Evolutionary conservation across 1,140 invertebrate species (phyloP).

Genomic region (Euura lappo): DNA sequence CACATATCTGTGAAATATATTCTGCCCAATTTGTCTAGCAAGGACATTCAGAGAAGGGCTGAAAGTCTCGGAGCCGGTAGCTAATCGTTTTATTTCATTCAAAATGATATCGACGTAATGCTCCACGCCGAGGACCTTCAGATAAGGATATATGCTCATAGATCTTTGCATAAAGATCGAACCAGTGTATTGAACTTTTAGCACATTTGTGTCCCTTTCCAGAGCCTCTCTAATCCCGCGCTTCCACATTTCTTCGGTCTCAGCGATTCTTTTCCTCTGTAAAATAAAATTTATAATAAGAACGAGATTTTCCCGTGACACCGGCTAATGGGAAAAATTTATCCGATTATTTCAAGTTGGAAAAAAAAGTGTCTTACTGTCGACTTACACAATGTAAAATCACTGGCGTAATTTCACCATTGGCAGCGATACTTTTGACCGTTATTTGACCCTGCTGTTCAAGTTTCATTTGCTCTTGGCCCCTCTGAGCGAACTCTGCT

Average conservation of each 20-base stretch:
- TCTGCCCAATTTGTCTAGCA: conserved; percentile 72
- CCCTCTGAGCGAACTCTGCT: conserved; percentile 62
- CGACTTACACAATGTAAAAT: conserved; percentile 62
- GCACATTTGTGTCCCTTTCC: conserved; percentile 68
- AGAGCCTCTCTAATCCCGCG: conserved; percentile 67
- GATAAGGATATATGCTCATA: conserved; percentile 76
- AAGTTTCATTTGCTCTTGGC: conserved; percentile 69
- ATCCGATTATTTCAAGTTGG: not conserved
- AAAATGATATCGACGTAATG: conserved; percentile 71
- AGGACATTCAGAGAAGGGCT: conserved; percentile 73
- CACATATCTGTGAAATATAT: conserved; percentile 62
- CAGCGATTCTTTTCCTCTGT: conserved; percentile 64
- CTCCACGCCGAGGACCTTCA: conserved; percentile 69
- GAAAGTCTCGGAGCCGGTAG: conserved; percentile 79
- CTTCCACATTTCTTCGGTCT: conserved; percentile 73
- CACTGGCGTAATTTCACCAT: conserved; percentile 54
- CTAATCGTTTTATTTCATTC: conserved; percentile 72
- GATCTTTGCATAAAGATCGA: conserved; percentile 56
- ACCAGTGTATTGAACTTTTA: conserved; percentile 58
- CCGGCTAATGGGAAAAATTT: too few relatives aligned
- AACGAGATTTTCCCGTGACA: too few relatives aligned
- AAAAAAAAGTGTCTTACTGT: conserved; percentile 11
- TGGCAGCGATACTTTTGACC: conserved; percentile 70
- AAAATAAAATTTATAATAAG: conserved; percentile 17
- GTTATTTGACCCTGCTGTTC: conserved; percentile 70